phyloP scores from a whole-genome alignment of 2,888 invertebrate genomes.

The Philaethria dido region DNA sequence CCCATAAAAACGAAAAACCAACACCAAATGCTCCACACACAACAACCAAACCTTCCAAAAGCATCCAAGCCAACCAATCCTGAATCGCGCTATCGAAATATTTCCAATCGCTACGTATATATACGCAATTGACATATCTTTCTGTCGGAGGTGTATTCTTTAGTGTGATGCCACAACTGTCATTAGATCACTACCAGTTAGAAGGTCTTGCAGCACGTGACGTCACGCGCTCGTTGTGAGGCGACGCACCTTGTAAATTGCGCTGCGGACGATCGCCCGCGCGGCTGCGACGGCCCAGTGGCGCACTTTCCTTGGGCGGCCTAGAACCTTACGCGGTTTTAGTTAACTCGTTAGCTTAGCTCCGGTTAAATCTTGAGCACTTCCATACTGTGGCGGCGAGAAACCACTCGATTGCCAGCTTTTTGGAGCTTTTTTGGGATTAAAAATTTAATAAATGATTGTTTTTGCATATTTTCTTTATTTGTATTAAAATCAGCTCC shows the following conservation, averaged over 20 bases:
- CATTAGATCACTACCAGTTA: slow-evolving; percentile 85
- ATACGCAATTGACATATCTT: slow-evolving; percentile 25
- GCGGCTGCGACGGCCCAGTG: slow-evolving; percentile 85
- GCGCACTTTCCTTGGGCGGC: slow-evolving; percentile 82
- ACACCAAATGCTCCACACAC: background rate
- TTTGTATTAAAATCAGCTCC: too few relatives aligned
- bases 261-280: slow-evolving; percentile 85
- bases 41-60: background rate
- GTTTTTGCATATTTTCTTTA: too few relatives aligned
- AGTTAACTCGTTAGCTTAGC: slow-evolving; percentile 86
- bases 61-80: slow-evolving; percentile 32
- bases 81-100: slow-evolving; percentile 62
- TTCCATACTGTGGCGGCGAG: slow-evolving; percentile 86
- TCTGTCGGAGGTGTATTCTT: slow-evolving; percentile 84
- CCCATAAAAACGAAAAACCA: background rate
- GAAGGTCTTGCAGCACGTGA: slow-evolving; percentile 86
- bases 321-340: slow-evolving; percentile 81
- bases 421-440: slow-evolving; percentile 65
- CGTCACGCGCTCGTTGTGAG: slow-evolving; percentile 86
- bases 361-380: slow-evolving; percentile 87
- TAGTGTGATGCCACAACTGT: slow-evolving; percentile 88
- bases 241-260: slow-evolving; percentile 78
- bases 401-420: slow-evolving; percentile 76
- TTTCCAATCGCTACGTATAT: slow-evolving; percentile 52
- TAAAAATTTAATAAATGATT: too few relatives aligned